phyloP scores from a whole-genome alignment of 2,113 vertebrate species.

The Macrotus californicus region DNA sequence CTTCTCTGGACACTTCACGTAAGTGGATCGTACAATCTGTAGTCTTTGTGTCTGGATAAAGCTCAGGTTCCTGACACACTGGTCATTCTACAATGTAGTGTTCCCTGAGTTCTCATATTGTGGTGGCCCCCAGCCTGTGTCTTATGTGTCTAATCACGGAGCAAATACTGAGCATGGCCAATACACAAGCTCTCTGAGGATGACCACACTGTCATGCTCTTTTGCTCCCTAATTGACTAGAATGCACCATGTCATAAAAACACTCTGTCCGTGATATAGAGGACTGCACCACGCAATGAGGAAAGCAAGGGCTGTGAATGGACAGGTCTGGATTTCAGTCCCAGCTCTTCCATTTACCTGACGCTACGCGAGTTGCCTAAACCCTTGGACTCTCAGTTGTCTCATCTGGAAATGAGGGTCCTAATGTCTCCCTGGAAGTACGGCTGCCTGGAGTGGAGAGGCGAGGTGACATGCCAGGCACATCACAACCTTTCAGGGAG shows the following conservation, averaged over 20 bases:
- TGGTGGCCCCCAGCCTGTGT: background rate
- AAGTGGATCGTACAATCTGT: no score
- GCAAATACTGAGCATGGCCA: background rate
- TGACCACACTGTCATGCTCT: background rate
- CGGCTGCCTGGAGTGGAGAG: background rate
- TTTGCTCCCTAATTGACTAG: background rate
- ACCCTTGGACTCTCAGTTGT: background rate
- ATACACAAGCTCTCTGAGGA: background rate
- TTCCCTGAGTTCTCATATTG: background rate
- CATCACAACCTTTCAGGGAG: background rate
- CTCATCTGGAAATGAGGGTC: background rate
- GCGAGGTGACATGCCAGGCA: background rate
- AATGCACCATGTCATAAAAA: background rate
- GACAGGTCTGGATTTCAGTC: background rate
- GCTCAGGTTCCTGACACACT: background rate
- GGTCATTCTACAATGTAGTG: background rate
- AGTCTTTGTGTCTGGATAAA: no score
- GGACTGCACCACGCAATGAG: background rate
- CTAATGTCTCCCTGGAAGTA: background rate
- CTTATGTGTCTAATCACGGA: background rate
- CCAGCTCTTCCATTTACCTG: background rate
- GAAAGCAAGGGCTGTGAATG: background rate
- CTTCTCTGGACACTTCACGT: no score
- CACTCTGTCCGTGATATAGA: background rate
- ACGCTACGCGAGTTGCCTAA: background rate